Conservation (phyloP, 1,140 invertebrate genomes). For the Melipona quadrifasciata region DNA sequence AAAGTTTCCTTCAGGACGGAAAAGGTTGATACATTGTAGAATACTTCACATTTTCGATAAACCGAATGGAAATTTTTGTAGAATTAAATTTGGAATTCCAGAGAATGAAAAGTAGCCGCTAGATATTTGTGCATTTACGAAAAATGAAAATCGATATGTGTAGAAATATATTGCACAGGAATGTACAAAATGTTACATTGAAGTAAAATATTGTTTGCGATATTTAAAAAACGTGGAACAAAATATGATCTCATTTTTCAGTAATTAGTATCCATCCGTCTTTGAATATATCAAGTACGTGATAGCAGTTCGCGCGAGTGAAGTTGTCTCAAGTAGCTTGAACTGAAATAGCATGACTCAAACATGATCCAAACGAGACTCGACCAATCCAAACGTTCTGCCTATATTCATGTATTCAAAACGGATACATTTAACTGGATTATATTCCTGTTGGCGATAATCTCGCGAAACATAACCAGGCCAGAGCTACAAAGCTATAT, state of each 20-base stretch:
- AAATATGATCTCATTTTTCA: too few species aligned
- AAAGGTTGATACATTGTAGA: background rate
- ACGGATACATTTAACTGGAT: slow-evolving; percentile 8
- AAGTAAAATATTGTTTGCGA: background rate
- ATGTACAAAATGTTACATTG: background rate
- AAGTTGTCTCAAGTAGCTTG: background rate
- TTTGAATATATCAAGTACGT: too few species aligned
- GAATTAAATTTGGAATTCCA: background rate
- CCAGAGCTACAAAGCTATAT: slow-evolving; percentile 1
- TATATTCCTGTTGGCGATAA: background rate
- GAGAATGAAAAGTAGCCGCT: background rate
- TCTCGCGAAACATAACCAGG: background rate
- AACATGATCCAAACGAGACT: background rate
- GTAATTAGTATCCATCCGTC: too few species aligned
- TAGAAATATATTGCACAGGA: too few species aligned
- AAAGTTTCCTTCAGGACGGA: background rate
- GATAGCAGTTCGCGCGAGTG: background rate
- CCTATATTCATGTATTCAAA: background rate
- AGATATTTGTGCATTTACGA: background rate
- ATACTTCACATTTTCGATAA: background rate
- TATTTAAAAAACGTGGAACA: too few species aligned
- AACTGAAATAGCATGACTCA: background rate
- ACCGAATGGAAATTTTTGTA: background rate
- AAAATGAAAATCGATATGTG: background rate
- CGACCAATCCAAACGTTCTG: background rate